Conservation (phyloP, 2,888 invertebrate species). For the Thera britannica region DNA sequence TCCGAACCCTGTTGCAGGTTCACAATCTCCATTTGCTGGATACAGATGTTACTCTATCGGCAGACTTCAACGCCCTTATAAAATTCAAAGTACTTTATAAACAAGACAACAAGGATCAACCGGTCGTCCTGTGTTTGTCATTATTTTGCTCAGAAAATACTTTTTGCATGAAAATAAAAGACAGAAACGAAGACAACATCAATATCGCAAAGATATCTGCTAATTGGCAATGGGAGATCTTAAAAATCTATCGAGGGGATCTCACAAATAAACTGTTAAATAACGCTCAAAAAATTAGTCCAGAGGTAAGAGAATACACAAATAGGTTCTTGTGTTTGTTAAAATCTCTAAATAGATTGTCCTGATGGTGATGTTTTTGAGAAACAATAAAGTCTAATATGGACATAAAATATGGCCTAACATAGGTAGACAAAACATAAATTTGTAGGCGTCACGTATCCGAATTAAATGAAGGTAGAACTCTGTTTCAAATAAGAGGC, state of each 20-base stretch:
- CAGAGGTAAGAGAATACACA: slow-evolving; percentile 45
- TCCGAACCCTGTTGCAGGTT: slow-evolving; percentile 59
- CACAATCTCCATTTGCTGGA: slow-evolving; percentile 62
- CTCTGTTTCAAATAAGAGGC: too few species aligned
- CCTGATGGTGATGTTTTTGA: too few species aligned
- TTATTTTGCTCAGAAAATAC: slow-evolving; percentile 53
- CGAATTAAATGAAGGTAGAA: too few species aligned
- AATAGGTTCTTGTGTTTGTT: slow-evolving; percentile 62
- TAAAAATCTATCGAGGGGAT: slow-evolving; percentile 63
- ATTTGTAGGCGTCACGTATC: too few species aligned
- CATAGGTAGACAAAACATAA: too few species aligned
- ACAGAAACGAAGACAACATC: slow-evolving; percentile 51
- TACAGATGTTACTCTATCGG: slow-evolving; percentile 41
- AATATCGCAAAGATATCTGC: slow-evolving; percentile 60
- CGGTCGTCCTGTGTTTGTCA: slow-evolving; percentile 59
- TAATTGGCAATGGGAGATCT: slow-evolving; percentile 77
- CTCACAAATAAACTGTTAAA: slow-evolving; percentile 55
- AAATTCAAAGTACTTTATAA: slow-evolving; percentile 68
- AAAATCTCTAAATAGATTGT: slow-evolving; percentile 53
- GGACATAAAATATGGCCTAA: too few species aligned
- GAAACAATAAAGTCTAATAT: too few species aligned
- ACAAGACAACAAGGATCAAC: slow-evolving; percentile 53
- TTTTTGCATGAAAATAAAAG: slow-evolving; percentile 66
- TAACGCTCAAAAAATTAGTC: slow-evolving; percentile 57
- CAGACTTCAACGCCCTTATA: slow-evolving; percentile 56